A percentile compares a stretch with the other conserved stretches of the same genome.
Conservation (phyloP, 1,140 invertebrate species). For the Drosophila pseudoobscura region DNA sequence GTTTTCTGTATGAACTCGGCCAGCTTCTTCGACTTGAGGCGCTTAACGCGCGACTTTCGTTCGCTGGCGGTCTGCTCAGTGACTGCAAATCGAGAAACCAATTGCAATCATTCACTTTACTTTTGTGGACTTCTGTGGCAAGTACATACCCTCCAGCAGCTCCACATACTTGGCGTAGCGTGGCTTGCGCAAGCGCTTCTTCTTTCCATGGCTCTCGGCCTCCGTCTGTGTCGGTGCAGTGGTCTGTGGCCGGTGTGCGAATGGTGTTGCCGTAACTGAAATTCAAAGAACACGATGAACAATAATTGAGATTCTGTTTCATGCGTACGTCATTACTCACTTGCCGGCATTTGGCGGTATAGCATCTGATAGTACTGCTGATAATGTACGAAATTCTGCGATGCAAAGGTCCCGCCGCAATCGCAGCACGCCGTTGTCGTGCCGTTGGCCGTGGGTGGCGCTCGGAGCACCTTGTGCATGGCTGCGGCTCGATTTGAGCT, state of each 20-base stretch:
- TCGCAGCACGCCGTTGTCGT: slow-evolving; percentile 51
- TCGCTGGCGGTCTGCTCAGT: slow-evolving; percentile 86
- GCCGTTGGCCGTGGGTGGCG: slow-evolving; percentile 32
- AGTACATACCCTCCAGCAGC: slow-evolving; percentile 64
- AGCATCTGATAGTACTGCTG: slow-evolving; percentile 78
- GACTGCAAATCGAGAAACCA: slow-evolving; percentile 83
- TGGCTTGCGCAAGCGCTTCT: slow-evolving; percentile 68
- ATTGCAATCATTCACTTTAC: not conserved
- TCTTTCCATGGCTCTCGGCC: slow-evolving; percentile 53
- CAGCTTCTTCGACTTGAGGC: slow-evolving; percentile 86
- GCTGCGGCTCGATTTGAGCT: slow-evolving; percentile 50
- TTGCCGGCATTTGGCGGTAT: slow-evolving; percentile 61
- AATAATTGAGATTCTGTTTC: too few species aligned
- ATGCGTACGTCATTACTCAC: slow-evolving; percentile 32
- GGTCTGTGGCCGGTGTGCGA: slow-evolving; percentile 45
- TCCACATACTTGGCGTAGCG: slow-evolving; percentile 80
- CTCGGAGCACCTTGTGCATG: slow-evolving; percentile 45
- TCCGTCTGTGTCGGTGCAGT: slow-evolving; percentile 66
- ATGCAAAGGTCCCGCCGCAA: slow-evolving; percentile 28
- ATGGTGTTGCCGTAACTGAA: slow-evolving; percentile 7
- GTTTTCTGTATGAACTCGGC: slow-evolving; percentile 86
- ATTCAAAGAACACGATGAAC: not conserved
- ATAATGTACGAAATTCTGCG: slow-evolving; percentile 63
- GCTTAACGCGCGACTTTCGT: slow-evolving; percentile 87
- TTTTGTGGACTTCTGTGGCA: not conserved